phyloP scores from a whole-genome alignment of 2,113 vertebrate species.

The Petromus typicus region DNA sequence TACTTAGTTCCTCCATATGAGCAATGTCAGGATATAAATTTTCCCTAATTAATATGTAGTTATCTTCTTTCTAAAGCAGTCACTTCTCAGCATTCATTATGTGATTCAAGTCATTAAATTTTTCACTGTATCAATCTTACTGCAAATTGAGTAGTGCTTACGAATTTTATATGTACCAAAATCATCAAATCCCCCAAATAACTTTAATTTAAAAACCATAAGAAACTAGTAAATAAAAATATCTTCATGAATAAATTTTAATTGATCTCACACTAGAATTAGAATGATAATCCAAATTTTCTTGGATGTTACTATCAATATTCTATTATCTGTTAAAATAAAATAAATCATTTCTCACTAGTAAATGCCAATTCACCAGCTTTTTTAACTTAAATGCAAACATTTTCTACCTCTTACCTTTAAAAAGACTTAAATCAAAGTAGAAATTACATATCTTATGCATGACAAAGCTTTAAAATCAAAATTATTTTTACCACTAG shows the following conservation, averaged over 20 bases:
- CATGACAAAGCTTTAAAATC: constrained; percentile 37
- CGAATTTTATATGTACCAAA: constrained; percentile 45
- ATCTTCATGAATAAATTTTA: constrained; percentile 79
- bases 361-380: constrained; percentile 83
- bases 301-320: constrained; percentile 81
- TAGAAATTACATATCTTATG: constrained; percentile 30
- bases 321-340: constrained; percentile 83
- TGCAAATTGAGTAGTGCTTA: constrained; percentile 62
- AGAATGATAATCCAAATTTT: constrained; percentile 78
- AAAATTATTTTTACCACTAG: constrained; percentile 63
- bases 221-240: constrained; percentile 59
- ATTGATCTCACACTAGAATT: constrained; percentile 78
- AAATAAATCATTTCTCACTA: constrained; percentile 77
- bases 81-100: constrained; percentile 31
- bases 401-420: constrained; percentile 80
- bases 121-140: constrained; percentile 34
- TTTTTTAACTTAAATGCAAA: constrained; percentile 87
- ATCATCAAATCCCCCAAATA: constrained; percentile 55
- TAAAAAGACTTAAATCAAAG: constrained; percentile 73
- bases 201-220: constrained; percentile 70
- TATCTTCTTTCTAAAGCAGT: constrained; percentile 37
- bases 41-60: constrained; percentile 54
- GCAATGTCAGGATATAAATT: constrained; percentile 10
- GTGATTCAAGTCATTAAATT: constrained; percentile 30
- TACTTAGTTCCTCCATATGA: constrained; percentile 33